These are phyloP conservation scores for Petrocephalus sullivani DNA, from an alignment of 2,797 vertebrate genomes.

Conservation along the genomic window DNA sequence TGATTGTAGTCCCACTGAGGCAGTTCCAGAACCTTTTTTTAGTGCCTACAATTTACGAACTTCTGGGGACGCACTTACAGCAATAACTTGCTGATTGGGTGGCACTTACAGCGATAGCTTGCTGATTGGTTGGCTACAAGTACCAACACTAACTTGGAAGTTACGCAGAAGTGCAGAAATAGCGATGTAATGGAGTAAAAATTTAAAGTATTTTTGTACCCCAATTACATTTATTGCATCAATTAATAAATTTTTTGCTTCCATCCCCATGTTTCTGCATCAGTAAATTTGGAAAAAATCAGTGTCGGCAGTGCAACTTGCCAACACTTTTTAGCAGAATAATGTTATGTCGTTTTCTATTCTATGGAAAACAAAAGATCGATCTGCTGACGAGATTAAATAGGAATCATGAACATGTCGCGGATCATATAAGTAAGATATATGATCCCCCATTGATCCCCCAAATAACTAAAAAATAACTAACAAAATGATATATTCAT, in stretches of 20 bases:
- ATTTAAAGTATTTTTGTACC: neutral
- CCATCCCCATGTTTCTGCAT: neutral
- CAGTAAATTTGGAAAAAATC: neutral
- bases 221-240: neutral
- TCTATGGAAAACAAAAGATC: neutral
- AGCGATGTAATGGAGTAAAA: neutral
- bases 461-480: neutral
- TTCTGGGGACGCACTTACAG: neutral
- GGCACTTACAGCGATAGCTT: neutral
- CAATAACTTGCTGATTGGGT: neutral
- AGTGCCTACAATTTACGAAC: neutral
- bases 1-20: neutral
- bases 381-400: neutral
- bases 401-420: neutral
- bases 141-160: neutral
- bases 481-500: neutral
- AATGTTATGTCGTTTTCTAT: neutral
- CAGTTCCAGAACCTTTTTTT: neutral
- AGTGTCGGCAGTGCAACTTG: neutral
- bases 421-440: neutral
- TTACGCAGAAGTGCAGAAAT: neutral
- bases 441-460: neutral
- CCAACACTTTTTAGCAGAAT: neutral
- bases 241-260: neutral
- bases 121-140: neutral